Evolutionary conservation across 2,888 invertebrate species (phyloP).

Genomic region (Byasa hedistus): DNA sequence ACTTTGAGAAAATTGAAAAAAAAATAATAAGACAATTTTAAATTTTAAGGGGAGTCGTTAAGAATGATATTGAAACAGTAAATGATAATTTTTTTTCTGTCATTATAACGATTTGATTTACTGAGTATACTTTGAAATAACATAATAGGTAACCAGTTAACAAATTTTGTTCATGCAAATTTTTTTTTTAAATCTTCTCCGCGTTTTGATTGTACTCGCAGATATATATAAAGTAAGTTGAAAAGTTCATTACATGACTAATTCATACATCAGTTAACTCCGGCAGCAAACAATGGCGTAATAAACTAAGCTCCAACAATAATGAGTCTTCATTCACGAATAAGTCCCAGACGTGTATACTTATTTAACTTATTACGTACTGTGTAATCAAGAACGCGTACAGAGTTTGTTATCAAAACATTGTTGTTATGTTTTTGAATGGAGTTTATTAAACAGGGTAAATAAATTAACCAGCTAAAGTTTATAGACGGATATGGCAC

Average conservation of each 20-base stretch:
- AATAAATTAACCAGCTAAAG: too few species aligned
- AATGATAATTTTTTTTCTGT: too few species aligned
- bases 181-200: background rate
- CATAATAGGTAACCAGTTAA: too few species aligned
- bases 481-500: too few species aligned
- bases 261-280: slow-evolving; percentile 13
- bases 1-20: too few species aligned
- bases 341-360: slow-evolving; percentile 8
- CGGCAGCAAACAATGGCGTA: slow-evolving; percentile 20
- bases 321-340: slow-evolving; percentile 12
- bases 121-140: too few species aligned
- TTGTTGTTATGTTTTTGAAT: background rate
- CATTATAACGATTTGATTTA: too few species aligned
- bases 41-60: too few species aligned
- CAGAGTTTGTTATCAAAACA: background rate
- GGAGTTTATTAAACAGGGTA: background rate
- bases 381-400: slow-evolving; percentile 5
- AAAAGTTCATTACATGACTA: slow-evolving; percentile 14
- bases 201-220: background rate
- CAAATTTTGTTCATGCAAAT: too few species aligned
- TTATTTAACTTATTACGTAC: slow-evolving; percentile 14
- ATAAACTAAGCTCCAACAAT: slow-evolving; percentile 16
- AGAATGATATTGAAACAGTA: too few species aligned
- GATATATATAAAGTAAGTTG: background rate
- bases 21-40: too few species aligned